Evolutionary conservation across 2,797 vertebrate genomes (phyloP), one percentile per base, ranked within the genome.

Genomic region (Crax fasciolata): DNA sequence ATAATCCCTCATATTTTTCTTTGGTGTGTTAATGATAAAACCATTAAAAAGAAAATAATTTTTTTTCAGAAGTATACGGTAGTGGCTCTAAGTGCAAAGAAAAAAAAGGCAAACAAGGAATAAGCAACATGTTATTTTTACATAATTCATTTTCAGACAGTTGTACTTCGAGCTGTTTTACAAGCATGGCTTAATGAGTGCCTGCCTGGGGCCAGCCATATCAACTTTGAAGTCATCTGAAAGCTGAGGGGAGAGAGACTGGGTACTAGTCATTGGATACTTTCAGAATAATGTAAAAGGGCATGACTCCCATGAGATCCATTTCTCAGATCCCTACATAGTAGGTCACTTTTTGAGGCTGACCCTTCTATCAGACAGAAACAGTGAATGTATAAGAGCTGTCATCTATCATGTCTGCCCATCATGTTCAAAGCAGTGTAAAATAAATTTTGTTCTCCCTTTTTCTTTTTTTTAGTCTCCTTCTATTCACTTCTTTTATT

Each of bases 251-350:
- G 67, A 87, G 57, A 90, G 74, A 84, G 32, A 78, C 61, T 62
- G 44, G 24, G 9, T 72, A 10, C 39, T 43, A 43, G 74, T 38
- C 23, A 2, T 38, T 46, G 58, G 58, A 70, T 75, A 81, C 35
- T 92, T 93, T 93, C 54, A 74, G 77, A 90, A 55, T 70, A 38
- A 54, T 66, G 49, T 61, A 68, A 94, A 92, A 94, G 71, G 59
- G 16, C 44, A 89, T 6, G 71, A 78, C 52, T 95, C 79, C 30
- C 59, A 30, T 32, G 73, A 84, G 90, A 84, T 81, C 38, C 51
- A 10, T 90, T 94, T 94, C 89, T 94, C 51, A 80, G 46, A 87
- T 79, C 41, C 39, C 74, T 91, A 58, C 71, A 51, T 48, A 75
- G 72, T 38, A 82, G 67, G 62, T 72, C 57, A 71, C n/a, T 92